Evolutionary conservation across 2,888 invertebrate genomes (phyloP).

Genomic region (Erebia ligea): DNA sequence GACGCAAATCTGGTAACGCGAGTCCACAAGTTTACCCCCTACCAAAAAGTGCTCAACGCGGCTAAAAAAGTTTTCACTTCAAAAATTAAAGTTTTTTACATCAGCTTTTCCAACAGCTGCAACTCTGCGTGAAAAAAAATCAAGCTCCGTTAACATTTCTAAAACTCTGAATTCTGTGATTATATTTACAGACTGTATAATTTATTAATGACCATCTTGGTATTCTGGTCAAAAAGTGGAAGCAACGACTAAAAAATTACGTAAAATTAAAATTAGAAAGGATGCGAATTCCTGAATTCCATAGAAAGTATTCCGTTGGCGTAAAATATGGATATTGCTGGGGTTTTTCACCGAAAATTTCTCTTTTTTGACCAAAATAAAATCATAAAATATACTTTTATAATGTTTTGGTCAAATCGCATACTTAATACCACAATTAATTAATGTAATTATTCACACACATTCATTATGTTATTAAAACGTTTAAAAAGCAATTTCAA

Average conservation of each 20-base stretch:
- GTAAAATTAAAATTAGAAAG: slow-evolving; percentile 11
- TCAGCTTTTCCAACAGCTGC: no score
- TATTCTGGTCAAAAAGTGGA: background rate
- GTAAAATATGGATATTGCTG: slow-evolving; percentile 1
- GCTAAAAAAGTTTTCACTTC: no score
- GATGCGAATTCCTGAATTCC: slow-evolving; percentile 1
- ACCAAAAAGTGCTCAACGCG: no score
- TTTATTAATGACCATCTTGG: background rate
- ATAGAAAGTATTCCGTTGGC: slow-evolving; percentile 4
- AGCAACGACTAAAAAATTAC: background rate
- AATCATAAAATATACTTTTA: background rate
- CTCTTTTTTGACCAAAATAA: background rate
- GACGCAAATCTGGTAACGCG: no score
- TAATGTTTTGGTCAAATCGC: background rate
- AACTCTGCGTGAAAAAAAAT: no score
- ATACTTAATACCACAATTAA: background rate
- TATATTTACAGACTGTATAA: no score
- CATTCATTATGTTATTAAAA: slow-evolving; percentile 11
- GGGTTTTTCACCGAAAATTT: background rate
- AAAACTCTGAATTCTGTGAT: no score
- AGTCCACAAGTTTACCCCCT: no score
- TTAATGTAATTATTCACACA: background rate
- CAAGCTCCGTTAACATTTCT: no score
- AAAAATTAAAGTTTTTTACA: no score
- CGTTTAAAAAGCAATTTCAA: background rate